Evolutionary conservation across 35 echinoderm and acorn worm genomes (phyloP).

Genomic region (Apostichopus japonicus): DNA sequence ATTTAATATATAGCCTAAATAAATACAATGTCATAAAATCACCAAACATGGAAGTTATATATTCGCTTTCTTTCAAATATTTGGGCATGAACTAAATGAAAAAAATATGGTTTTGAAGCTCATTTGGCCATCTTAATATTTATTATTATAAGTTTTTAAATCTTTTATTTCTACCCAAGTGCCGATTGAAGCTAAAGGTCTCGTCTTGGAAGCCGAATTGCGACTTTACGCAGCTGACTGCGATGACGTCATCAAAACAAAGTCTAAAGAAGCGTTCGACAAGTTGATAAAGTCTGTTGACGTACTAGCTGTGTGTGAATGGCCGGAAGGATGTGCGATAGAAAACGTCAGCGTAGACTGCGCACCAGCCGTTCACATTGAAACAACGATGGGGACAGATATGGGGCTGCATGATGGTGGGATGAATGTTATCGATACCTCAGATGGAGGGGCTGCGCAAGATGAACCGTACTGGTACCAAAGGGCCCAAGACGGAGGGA

Average conservation of each 20-base stretch:
- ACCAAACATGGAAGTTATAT: no score
- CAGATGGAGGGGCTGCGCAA: not conserved
- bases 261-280: not conserved
- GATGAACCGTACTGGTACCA: not conserved
- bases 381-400: not conserved
- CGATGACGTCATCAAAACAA: not conserved
- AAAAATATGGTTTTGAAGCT: no score
- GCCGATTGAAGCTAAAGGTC: conserved; percentile 24
- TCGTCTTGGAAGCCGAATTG: not conserved
- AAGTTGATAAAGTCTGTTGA: not conserved
- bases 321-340: not conserved
- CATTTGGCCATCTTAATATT: no score
- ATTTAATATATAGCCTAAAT: no score
- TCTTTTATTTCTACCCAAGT: not conserved
- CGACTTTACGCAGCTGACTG: not conserved
- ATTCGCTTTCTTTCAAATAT: no score
- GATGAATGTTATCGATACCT: not conserved
- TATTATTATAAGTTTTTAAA: not conserved
- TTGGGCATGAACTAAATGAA: no score
- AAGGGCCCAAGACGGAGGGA: not conserved
- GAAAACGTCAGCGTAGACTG: not conserved
- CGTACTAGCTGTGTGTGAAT: not conserved
- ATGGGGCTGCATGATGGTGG: not conserved
- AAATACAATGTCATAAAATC: no score
- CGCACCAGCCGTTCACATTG: not conserved